Evolutionary conservation across 1,140 invertebrate genomes (phyloP).

Genomic region (Gryon sp.): DNA sequence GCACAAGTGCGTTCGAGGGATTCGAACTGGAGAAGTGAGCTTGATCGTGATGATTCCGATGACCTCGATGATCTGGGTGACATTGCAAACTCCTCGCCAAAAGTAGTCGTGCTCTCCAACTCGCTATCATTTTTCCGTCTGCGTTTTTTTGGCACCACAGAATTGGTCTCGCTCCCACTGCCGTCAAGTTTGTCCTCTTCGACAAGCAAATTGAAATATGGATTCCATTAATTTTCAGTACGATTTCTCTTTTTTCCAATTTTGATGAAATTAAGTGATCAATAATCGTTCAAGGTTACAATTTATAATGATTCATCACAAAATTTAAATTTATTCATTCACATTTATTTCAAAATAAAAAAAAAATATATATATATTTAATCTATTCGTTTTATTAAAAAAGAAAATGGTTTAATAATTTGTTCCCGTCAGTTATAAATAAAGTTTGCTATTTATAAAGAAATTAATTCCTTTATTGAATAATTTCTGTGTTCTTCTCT

Average conservation of each 20-base stretch:
- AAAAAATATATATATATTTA: too few relatives aligned
- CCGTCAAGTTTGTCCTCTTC: conserved; percentile 76
- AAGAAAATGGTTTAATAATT: too few relatives aligned
- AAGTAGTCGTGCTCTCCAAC: conserved; percentile 67
- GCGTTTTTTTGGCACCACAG: conserved; percentile 89
- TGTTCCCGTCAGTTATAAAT: too few relatives aligned
- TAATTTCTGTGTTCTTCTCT: too few relatives aligned
- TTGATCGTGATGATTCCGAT: conserved; percentile 58
- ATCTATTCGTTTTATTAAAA: too few relatives aligned
- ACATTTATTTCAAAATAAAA: too few relatives aligned
- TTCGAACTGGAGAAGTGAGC: conserved; percentile 83
- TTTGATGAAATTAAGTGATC: neutral
- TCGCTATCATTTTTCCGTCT: conserved; percentile 81
- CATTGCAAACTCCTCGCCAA: conserved; percentile 74
- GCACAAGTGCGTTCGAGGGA: conserved; percentile 86
- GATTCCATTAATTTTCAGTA: neutral
- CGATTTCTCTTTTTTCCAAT: neutral
- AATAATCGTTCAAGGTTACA: too few relatives aligned
- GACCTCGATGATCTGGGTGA: conserved; percentile 75
- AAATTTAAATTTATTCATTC: too few relatives aligned
- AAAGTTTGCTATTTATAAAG: too few relatives aligned
- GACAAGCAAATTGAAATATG: conserved; percentile 7
- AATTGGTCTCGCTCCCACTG: conserved; percentile 86
- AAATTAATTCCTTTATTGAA: too few relatives aligned
- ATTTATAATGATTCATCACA: too few relatives aligned